Conservation (phyloP, 2,797 vertebrate genomes). For the Paedocypris micromegethes region DNA sequence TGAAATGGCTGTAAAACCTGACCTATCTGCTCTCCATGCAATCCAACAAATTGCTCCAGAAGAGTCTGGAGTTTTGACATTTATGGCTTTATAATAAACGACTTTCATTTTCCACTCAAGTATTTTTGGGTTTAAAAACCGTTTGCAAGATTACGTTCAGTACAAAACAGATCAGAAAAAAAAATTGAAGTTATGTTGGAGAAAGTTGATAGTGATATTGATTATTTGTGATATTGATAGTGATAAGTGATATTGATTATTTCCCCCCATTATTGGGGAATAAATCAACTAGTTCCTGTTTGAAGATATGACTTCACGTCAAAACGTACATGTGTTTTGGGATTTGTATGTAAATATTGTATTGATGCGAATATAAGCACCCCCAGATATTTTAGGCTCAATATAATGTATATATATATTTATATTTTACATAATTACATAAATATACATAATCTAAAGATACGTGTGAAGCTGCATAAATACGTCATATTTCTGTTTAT, state of each 20-base stretch:
- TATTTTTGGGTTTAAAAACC: constrained; percentile 13
- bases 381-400: too few species aligned
- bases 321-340: too few species aligned
- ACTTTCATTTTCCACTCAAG: constrained; percentile 25
- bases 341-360: too few species aligned
- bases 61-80: constrained; percentile 29
- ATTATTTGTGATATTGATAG: not conserved
- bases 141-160: constrained; percentile 19
- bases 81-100: constrained; percentile 24
- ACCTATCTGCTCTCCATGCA: constrained; percentile 19
- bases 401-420: too few species aligned
- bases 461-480: too few species aligned
- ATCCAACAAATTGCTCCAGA: constrained; percentile 24
- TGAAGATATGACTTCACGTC: too few species aligned
- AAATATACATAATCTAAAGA: too few species aligned
- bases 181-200: constrained; percentile 8
- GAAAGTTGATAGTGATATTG: constrained; percentile 3
- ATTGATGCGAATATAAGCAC: too few species aligned
- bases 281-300: too few species aligned
- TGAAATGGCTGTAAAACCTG: constrained; percentile 8
- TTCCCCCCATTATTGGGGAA: too few species aligned
- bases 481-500: too few species aligned
- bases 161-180: constrained; percentile 21
- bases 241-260: not conserved
- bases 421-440: too few species aligned